Base-by-base conservation (phyloP, 2,113 vertebrate species). In the Platichthys stellatus region DNA sequence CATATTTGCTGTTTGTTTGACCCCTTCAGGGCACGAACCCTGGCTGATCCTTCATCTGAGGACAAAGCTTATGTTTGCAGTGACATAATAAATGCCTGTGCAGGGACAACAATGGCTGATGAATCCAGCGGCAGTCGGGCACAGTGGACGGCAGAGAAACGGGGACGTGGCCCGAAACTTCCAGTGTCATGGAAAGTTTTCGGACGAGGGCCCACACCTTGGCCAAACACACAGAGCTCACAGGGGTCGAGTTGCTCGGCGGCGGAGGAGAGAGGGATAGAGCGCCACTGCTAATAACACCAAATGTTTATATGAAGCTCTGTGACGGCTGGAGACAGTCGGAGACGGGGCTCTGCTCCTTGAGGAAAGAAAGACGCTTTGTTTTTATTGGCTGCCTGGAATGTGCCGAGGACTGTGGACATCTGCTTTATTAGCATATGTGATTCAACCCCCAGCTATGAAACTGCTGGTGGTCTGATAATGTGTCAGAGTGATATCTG, bases 361-460 rank as follows among this genome's bases (percentile, higher is more conserved):
- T 49, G 40, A 80, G 83, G 77, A 75, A 31, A 84, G 87, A 89
- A 85, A 88, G 90, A 81, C 31, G 75, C 87, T 91, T 92, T 94
- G 94, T 94, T 94, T 94, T 94, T 91, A 92, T 89, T 91, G 86
- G 88, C 70, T 80, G 85, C 76, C 88, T 91, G 92, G 94, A 95
- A 94, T 94, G 94, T 88, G 86, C 90, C 59, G 83, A 86, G 86
- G 74, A 88, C 87, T 82, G 88, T 68, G 88, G 92, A 94, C 94
- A 93, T 94, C 92, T 94, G 91, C 90, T 92, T 89, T 89, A 93
- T 95, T 94, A 93, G 91, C 93, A 94, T 94, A 90, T 80, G 84
- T 82, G 90, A 89, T 83, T 87, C 85, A 69, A 74, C 91, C 89
- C 86, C 90, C 89, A 83, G 76, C 91, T 81, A 85, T 90, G 86